These are phyloP conservation scores for Torymus aiolomorphi DNA, from an alignment of 2,888 invertebrate species.

Conservation along the genomic window DNA sequence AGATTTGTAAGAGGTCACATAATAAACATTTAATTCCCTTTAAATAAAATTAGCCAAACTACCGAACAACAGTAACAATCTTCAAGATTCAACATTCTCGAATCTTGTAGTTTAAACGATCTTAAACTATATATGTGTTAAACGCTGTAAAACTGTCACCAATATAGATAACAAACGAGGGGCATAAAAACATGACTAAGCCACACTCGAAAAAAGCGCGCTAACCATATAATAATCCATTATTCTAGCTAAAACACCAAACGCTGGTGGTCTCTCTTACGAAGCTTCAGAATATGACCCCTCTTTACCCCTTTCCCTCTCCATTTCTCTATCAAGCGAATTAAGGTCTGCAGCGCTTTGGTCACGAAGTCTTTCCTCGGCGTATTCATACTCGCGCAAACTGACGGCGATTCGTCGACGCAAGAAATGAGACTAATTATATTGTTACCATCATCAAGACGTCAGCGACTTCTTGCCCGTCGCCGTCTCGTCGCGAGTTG, in stretches of 20 bases:
- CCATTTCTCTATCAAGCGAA: conserved; percentile 36
- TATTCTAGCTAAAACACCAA: conserved; percentile 29
- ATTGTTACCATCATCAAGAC: conserved; percentile 64
- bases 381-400: conserved; percentile 4
- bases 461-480: conserved; percentile 49
- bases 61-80: too few relatives aligned
- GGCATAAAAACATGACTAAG: too few relatives aligned
- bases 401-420: conserved; percentile 20
- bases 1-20: too few relatives aligned
- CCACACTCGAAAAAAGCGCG: too few relatives aligned
- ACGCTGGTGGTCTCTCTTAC: conserved; percentile 24
- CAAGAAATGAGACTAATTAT: conserved; percentile 60
- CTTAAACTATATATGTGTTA: too few relatives aligned
- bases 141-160: too few relatives aligned
- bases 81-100: too few relatives aligned
- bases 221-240: conserved; percentile 30
- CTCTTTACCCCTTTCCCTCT: conserved; percentile 1
- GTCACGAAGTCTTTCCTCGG: conserved; percentile 1
- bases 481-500: background rate
- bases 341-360: conserved; percentile 20
- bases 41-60: too few relatives aligned
- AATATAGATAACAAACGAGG: too few relatives aligned
- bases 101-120: too few relatives aligned
- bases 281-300: background rate
- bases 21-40: too few relatives aligned